Evolutionary conservation across 92 coral and sea anemone genomes (phyloP).

Genomic region (Zoanthus solanderi): DNA sequence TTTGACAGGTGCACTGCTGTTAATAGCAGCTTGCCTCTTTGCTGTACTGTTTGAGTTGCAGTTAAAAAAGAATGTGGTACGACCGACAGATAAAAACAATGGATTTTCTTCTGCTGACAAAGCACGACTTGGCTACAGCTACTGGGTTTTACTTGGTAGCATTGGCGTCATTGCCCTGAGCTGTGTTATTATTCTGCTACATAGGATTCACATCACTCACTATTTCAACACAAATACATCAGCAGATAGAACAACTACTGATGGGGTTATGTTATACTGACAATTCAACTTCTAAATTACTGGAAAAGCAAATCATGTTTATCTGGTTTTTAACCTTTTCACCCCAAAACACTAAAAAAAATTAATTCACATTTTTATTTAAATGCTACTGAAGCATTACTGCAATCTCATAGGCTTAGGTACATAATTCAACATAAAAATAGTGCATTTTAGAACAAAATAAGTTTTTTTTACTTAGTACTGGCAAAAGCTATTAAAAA

Average conservation of each 20-base stretch:
- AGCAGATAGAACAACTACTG: constrained; percentile 65
- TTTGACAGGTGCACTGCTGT: constrained; percentile 67
- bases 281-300: too few species aligned
- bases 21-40: constrained; percentile 73
- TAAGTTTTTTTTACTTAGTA: too few species aligned
- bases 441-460: too few species aligned
- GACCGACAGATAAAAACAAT: constrained; percentile 56
- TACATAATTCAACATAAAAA: too few species aligned
- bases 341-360: too few species aligned
- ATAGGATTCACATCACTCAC: constrained; percentile 73
- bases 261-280: constrained; percentile 91
- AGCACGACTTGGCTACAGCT: constrained; percentile 83
- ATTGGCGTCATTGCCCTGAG: constrained; percentile 76
- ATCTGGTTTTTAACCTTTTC: too few species aligned
- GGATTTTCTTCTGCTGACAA: constrained; percentile 83
- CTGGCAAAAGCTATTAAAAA: too few species aligned
- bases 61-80: constrained; percentile 84
- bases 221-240: constrained; percentile 67
- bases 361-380: too few species aligned
- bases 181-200: constrained; percentile 69
- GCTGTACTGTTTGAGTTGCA: constrained; percentile 82
- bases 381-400: too few species aligned
- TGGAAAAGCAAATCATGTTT: too few species aligned
- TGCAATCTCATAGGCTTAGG: too few species aligned
- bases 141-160: constrained; percentile 83